Percentiles rank a stretch among this genome's conserved stretches.
Conservation (phyloP, 2,113 vertebrate species). For the Charadrius vociferus region DNA sequence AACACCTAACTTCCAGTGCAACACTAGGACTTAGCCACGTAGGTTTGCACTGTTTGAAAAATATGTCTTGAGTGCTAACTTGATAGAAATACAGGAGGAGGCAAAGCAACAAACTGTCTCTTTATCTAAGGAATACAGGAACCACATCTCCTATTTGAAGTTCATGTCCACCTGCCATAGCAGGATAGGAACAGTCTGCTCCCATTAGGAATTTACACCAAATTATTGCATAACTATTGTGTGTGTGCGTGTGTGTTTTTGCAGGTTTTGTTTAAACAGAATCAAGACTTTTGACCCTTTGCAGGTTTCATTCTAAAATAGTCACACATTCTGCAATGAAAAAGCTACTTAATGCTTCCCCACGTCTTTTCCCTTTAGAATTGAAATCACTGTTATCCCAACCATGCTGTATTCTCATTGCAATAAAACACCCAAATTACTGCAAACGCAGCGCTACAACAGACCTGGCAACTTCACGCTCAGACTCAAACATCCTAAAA, state of each 20-base stretch:
- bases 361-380: neutral
- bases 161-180: neutral
- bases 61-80: neutral
- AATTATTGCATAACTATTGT: neutral
- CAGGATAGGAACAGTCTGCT: neutral
- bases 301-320: neutral
- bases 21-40: neutral
- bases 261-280: neutral
- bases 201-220: neutral
- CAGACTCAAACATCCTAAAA: neutral
- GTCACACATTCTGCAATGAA: neutral
- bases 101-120: neutral
- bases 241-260: fast-evolving
- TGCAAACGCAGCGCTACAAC: neutral
- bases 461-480: neutral
- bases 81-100: neutral
- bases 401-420: neutral
- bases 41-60: neutral
- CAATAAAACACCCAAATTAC: neutral
- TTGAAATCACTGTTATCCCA: neutral
- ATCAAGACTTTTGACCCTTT: neutral
- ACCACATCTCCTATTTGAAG: neutral
- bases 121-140: neutral
- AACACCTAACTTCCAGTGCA: neutral
- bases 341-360: neutral